Conservation (phyloP, 2,888 invertebrate genomes). For the Cheiracanthium punctorium region DNA sequence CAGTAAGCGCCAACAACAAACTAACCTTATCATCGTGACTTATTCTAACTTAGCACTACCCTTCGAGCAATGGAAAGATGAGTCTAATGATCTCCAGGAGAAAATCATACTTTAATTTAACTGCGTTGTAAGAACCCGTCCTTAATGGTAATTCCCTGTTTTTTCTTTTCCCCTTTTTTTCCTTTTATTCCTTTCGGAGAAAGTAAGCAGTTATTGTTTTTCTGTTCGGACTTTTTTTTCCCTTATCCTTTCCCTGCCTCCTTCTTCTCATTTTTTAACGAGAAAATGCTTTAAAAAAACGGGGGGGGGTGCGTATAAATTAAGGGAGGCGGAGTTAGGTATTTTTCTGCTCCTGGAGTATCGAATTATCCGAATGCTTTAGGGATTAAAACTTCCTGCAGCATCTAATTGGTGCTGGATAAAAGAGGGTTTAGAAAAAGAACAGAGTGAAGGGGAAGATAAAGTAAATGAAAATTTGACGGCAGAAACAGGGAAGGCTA, state of each 20-base stretch:
- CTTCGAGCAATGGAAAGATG: neutral
- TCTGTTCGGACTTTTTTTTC: neutral
- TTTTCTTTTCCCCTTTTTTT: too few species aligned
- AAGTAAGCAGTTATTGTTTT: neutral
- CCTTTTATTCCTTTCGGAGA: neutral
- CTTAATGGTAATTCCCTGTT: neutral
- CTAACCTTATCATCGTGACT: neutral
- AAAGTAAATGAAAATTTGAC: slow-evolving; percentile 1
- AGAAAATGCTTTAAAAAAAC: neutral
- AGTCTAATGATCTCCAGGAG: neutral
- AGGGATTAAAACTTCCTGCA: neutral
- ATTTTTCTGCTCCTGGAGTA: neutral
- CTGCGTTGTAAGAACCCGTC: neutral
- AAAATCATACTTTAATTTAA: slow-evolving; percentile 5
- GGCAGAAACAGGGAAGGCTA: neutral
- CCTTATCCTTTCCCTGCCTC: neutral
- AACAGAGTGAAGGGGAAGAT: neutral
- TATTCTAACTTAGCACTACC: neutral
- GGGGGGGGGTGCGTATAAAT: neutral
- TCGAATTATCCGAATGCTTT: slow-evolving; percentile 3
- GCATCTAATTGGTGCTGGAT: neutral
- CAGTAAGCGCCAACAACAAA: neutral
- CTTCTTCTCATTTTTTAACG: neutral
- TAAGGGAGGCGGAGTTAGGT: neutral
- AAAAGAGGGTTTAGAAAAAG: neutral